Percentiles rank a stretch among this genome's conserved stretches.
phyloP scores from a whole-genome alignment of 2,113 vertebrate genomes.

The Castor canadensis region DNA sequence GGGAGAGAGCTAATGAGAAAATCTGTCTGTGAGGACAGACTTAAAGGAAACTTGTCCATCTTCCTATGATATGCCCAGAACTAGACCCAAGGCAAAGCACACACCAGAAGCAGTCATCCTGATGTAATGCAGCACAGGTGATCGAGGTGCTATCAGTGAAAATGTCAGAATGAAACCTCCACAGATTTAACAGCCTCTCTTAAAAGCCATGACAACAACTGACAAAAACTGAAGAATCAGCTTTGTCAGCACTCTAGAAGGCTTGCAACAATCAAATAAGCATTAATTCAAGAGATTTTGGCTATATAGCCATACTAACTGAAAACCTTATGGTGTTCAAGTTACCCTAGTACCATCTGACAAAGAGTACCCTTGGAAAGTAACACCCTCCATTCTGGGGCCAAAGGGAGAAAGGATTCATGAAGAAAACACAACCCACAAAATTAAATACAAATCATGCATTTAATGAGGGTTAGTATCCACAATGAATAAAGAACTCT shows the following conservation, averaged over 20 bases:
- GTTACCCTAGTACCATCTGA: not conserved
- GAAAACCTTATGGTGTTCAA: not conserved
- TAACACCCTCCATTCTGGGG: not conserved
- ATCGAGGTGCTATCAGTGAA: not conserved
- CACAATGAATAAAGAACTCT: not conserved
- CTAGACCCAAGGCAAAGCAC: constrained; percentile 64
- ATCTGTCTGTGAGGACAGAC: not conserved
- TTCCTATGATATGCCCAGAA: constrained; percentile 48
- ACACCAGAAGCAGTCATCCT: not conserved
- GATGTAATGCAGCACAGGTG: constrained; percentile 20
- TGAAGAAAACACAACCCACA: not conserved
- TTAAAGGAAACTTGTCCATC: constrained; percentile 18
- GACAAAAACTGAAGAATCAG: not conserved
- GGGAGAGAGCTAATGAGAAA: not conserved
- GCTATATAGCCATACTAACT: not conserved
- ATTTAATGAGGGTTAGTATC: not conserved
- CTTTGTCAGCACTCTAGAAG: not conserved
- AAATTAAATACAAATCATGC: not conserved
- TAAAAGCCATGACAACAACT: not conserved
- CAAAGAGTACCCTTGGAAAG: not conserved
- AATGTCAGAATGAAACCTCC: not conserved
- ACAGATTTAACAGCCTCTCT: not conserved
- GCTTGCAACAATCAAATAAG: not conserved
- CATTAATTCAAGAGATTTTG: not conserved
- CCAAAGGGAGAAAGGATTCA: not conserved